Evolutionary conservation across 2,113 vertebrate genomes (phyloP), one percentile per base, ranked within the genome.

Genomic region (Mastomys natalensis): DNA sequence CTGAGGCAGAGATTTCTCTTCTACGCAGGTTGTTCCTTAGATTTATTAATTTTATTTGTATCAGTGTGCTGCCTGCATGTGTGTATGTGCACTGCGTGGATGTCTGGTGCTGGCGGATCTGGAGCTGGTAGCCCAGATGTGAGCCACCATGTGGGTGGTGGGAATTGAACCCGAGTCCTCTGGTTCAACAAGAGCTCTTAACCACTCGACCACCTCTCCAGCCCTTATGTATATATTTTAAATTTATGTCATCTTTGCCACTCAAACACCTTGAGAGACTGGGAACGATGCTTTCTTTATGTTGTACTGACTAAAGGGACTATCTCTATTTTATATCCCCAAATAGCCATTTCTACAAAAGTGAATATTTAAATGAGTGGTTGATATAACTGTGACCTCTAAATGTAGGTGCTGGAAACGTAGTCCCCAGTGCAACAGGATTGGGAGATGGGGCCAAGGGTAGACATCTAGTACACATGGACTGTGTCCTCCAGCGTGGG

Each of bases 21-120:
- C 74, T 95, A 58, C 29, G 53, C 80, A 68, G 29, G 51, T 87
- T 72, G 90, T 94, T 96, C 87, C 94, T 97, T 91, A 24, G 29
- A 4, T 62, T 15, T 62, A 43, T 62, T 84, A 29, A 43, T 62
- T 45, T 43, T 19, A 43, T 62, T 84, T 84, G 7, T 62, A 31
- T 17, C n/a, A 19, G 24, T 62, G 58, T 84, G 8, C 43, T 43
- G 24, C n/a, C 81, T 62, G 37, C 19, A 21, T 6, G 22, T 77
- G 74, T 51, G 16, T 9, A 8, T 43, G 13, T 62, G 81, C 26
- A 19, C n/a, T 10, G 24, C 58, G 11, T 10, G 81, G 34, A 15
- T 24, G 21, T 31, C 51, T 81, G 10, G 37, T 11, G 51, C 34
- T 34, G 1, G 15, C 6, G n/a, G 81, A 5, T 17, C 81, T 31